These are phyloP conservation scores for Chlorocebus sabaeus DNA, from an alignment of 2,113 vertebrate genomes.

Conservation along the genomic window DNA sequence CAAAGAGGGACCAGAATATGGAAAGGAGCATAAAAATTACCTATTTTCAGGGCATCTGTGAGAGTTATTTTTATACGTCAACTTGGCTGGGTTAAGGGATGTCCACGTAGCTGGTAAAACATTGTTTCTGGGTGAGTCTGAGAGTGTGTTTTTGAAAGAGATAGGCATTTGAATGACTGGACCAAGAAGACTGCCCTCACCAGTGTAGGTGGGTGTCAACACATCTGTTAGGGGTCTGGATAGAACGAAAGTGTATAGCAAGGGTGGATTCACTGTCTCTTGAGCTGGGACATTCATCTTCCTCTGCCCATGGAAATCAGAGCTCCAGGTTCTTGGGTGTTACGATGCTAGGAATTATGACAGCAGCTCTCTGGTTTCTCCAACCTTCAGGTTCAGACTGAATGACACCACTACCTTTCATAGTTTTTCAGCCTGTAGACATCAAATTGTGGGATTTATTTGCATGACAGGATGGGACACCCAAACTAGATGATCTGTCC, in stretches of 20 bases:
- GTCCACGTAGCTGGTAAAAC: background rate
- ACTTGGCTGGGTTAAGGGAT: background rate
- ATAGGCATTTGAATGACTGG: background rate
- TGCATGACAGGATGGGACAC: too few relatives aligned
- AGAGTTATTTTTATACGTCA: background rate
- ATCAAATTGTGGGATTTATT: rapidly evolving
- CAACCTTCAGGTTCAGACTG: background rate
- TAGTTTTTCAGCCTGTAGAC: background rate
- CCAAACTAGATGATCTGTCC: too few relatives aligned
- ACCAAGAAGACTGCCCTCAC: background rate
- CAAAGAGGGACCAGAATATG: background rate
- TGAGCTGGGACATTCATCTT: background rate
- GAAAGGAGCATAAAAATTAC: background rate
- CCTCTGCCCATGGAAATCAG: background rate
- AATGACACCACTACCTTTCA: background rate
- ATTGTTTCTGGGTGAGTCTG: background rate
- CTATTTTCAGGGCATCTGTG: background rate
- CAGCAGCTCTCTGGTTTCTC: background rate
- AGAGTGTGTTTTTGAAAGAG: background rate
- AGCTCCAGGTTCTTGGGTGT: background rate
- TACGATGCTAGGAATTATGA: background rate
- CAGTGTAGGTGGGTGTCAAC: rapidly evolving
- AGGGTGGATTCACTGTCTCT: background rate
- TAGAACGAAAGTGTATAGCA: background rate
- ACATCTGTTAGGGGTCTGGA: background rate